These are phyloP conservation scores for Hydropsyche tenuis DNA, from an alignment of 1,140 invertebrate genomes.

Conservation along the genomic window DNA sequence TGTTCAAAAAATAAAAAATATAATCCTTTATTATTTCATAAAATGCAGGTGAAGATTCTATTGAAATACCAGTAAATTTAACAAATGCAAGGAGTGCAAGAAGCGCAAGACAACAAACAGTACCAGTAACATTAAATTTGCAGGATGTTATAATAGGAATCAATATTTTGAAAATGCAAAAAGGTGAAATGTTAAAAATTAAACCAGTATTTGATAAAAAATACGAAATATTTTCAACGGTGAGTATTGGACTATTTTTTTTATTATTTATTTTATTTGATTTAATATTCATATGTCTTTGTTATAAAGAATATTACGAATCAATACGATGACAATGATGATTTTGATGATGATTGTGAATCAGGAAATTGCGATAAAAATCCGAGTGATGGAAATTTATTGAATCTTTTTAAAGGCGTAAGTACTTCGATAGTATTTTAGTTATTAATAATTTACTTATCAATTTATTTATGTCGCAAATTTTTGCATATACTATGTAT, in stretches of 20 bases:
- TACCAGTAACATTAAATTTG: neutral
- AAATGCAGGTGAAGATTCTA: neutral
- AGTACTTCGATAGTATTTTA: no score
- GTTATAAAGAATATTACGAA: neutral
- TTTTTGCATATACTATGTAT: no score
- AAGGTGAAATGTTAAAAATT: conserved; percentile 2
- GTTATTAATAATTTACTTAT: no score
- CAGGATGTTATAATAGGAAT: conserved; percentile 3
- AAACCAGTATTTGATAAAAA: neutral
- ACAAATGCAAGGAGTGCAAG: neutral
- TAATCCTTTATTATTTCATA: neutral
- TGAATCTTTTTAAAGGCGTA: no score
- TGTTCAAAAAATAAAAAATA: neutral
- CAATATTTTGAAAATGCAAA: neutral
- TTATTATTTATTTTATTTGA: no score
- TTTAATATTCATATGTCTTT: neutral
- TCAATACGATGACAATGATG: neutral
- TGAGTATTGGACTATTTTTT: neutral
- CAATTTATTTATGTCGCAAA: no score
- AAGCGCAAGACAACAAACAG: neutral
- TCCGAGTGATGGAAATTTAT: no score
- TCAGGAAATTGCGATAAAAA: no score
- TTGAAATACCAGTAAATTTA: neutral
- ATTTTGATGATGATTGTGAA: no score
- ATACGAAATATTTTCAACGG: neutral